Conservation (phyloP, 1,140 invertebrate species). For the Scaptomyza graminum region DNA sequence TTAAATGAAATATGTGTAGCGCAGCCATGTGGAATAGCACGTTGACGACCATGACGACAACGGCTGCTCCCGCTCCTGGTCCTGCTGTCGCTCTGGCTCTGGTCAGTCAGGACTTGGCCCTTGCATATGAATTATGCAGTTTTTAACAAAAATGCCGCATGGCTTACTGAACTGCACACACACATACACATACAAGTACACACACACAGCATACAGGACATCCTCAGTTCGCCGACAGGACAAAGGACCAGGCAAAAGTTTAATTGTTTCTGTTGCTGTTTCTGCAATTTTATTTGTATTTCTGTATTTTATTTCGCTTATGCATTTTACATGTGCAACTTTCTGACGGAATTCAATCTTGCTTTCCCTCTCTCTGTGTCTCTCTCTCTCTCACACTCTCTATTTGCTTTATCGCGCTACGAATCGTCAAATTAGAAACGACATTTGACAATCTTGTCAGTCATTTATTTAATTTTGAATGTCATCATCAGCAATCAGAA, state of each 20-base stretch:
- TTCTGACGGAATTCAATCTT: conserved; percentile 9
- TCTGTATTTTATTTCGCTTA: conserved; percentile 37
- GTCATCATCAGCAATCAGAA: conserved; percentile 41
- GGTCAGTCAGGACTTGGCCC: conserved; percentile 24
- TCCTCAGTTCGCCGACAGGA: background rate
- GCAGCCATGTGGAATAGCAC: conserved; percentile 45
- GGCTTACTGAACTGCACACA: conserved; percentile 45
- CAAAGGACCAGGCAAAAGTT: conserved; percentile 57
- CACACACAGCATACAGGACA: conserved; percentile 11
- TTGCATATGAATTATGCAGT: conserved; percentile 77
- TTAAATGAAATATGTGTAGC: conserved; percentile 75
- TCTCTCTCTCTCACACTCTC: no score
- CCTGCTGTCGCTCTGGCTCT: conserved; percentile 3
- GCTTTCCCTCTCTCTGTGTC: background rate
- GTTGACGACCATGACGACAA: conserved; percentile 42
- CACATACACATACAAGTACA: conserved; percentile 3
- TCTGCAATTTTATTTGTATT: conserved; percentile 49
- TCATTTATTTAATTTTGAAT: conserved; percentile 27
- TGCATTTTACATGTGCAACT: conserved; percentile 35
- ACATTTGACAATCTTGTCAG: conserved; percentile 60
- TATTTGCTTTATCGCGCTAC: conserved; percentile 3
- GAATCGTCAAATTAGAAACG: conserved; percentile 67
- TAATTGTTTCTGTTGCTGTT: conserved; percentile 68
- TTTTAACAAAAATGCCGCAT: conserved; percentile 79
- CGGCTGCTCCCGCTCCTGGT: conserved; percentile 8